Conservation (phyloP, 2,797 vertebrate species). For the Myotis pilosus region DNA sequence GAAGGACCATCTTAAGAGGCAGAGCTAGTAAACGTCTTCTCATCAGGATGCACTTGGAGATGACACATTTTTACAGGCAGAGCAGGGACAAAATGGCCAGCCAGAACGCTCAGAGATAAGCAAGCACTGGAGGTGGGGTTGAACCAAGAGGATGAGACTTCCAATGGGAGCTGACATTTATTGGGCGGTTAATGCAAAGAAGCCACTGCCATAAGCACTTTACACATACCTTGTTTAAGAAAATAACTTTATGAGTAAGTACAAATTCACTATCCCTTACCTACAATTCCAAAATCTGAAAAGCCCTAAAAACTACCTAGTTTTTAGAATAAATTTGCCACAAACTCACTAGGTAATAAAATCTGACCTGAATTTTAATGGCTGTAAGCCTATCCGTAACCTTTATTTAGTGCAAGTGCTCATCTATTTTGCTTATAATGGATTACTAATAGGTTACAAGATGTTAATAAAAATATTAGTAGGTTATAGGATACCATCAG, state of each 20-base stretch:
- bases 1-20: background rate
- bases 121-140: background rate
- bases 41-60: background rate
- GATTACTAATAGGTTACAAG: background rate
- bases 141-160: background rate
- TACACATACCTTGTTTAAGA: background rate
- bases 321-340: slow-evolving; percentile 1
- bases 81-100: slow-evolving; percentile 17
- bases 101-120: background rate
- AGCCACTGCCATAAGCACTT: background rate
- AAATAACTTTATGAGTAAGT: background rate
- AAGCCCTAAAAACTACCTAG: background rate
- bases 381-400: background rate
- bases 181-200: background rate
- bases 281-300: background rate
- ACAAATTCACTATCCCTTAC: background rate
- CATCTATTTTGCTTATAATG: background rate
- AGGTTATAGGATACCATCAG: background rate
- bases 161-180: background rate
- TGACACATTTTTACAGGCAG: background rate
- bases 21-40: background rate
- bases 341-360: background rate
- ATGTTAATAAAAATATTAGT: background rate
- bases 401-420: background rate
- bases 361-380: slow-evolving; percentile 8